Evolutionary conservation across 2,888 invertebrate genomes (phyloP).

Genomic region (Mechanitis mazaeus): DNA sequence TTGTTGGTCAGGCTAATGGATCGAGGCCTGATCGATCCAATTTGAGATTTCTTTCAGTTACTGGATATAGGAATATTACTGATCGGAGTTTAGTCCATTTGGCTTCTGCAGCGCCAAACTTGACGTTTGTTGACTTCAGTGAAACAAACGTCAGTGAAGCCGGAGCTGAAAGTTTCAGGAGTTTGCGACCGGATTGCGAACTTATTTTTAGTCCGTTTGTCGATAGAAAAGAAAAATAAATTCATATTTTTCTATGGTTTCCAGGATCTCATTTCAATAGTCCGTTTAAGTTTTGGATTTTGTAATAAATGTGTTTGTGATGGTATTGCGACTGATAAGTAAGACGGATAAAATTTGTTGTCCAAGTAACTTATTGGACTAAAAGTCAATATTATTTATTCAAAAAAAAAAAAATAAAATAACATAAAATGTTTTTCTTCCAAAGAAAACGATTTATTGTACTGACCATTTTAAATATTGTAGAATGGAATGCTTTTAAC

Average conservation of each 20-base stretch:
- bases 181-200: constrained; percentile 76
- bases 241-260: not conserved
- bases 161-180: constrained; percentile 79
- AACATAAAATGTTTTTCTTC: too few species aligned
- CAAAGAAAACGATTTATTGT: too few species aligned
- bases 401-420: too few species aligned
- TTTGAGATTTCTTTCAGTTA: constrained; percentile 69
- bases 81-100: constrained; percentile 79
- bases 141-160: constrained; percentile 78
- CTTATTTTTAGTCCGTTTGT: constrained; percentile 45
- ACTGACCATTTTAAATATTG: too few species aligned
- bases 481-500: too few species aligned
- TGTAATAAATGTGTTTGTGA: not conserved
- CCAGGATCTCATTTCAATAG: constrained; percentile 13
- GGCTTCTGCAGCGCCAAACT: constrained; percentile 75
- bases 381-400: too few species aligned
- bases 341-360: too few species aligned
- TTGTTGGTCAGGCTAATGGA: constrained; percentile 22
- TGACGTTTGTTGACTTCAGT: constrained; percentile 80
- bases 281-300: not conserved
- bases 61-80: constrained; percentile 79
- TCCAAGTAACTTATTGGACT: too few species aligned
- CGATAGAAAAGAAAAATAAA: constrained; percentile 18
- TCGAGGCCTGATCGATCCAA: constrained; percentile 60
- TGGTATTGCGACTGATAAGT: too few species aligned